Evolutionary conservation across 2,888 invertebrate genomes (phyloP), one percentile per base, ranked within the genome.

Genomic region (Syrphus vitripennis): DNA sequence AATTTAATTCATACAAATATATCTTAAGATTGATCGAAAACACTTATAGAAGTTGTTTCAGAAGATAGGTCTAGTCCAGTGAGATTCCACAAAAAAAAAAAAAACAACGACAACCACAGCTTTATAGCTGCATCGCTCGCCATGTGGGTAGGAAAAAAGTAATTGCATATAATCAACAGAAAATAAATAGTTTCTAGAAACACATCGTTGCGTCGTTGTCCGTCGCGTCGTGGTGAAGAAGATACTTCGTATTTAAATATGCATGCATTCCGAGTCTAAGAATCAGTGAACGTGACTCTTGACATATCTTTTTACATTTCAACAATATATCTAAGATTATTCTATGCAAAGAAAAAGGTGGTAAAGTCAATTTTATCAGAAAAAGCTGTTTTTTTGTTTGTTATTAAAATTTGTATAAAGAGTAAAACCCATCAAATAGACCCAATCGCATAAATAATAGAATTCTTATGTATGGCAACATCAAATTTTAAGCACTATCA

Each of bases 211-310:
- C n/a, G n/a, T n/a, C n/a, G n/a, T n/a, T n/a, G n/a, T n/a, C n/a
- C n/a, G n/a, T n/a, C n/a, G n/a, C n/a, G n/a, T n/a, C n/a, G n/a
- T n/a, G n/a, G n/a, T 29, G 14, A 67, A 65, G 78, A 57, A 61
- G 80, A 70, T 72, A 80, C 65, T 84, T 72, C 67, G 75, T 69
- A 61, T 72, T 59, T 80, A 63, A 26, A 53, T 40, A n/a, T 80
- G 59, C 70, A 75, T 75, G 57, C 75, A 71, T 65, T 53, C n/a
- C 19, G 24, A 55, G 45, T 63, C 75, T 50, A 65, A 71, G 59
- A 65, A 65, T 42, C 59, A 42, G 67, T 80, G 3, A n/a, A 81
- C 80, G 76, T 84, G 84, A 81, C 84, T 76, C 71, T 80, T 78
- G 79, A 70, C 70, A 70, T 83, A 74, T 45, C 29, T 57, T 83